These are phyloP conservation scores for Eulithis prunata DNA, from an alignment of 2,888 invertebrate species.

Conservation along the genomic window DNA sequence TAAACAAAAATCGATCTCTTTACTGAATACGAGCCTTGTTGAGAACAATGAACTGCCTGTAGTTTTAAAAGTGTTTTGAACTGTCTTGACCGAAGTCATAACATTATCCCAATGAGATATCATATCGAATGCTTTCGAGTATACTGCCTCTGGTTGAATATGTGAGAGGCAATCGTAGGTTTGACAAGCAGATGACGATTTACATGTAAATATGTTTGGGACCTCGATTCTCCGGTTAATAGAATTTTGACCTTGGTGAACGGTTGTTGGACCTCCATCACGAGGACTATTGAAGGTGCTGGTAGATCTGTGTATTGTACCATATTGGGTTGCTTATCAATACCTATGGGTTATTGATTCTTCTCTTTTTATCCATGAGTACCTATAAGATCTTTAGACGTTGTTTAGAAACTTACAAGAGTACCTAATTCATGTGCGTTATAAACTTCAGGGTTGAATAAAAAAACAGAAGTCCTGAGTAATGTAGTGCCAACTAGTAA, in stretches of 20 bases:
- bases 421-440: too few relatives aligned
- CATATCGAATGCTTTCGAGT: not conserved
- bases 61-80: too few relatives aligned
- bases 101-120: not conserved
- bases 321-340: not conserved
- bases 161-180: conserved; percentile 36
- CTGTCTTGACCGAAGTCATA: too few relatives aligned
- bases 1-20: too few relatives aligned
- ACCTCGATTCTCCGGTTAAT: conserved; percentile 40
- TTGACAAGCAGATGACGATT: conserved; percentile 42
- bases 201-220: conserved; percentile 42
- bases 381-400: too few relatives aligned
- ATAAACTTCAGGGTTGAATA: too few relatives aligned
- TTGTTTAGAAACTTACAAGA: too few relatives aligned
- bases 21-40: too few relatives aligned
- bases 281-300: conserved; percentile 1
- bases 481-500: too few relatives aligned
- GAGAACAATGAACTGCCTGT: too few relatives aligned
- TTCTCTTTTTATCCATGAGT: not conserved
- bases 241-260: conserved; percentile 40
- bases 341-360: conserved; percentile 7
- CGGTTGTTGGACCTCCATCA: conserved; percentile 20
- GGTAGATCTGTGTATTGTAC: not conserved
- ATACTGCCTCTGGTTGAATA: conserved; percentile 27
- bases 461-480: too few relatives aligned